phyloP scores from a whole-genome alignment of 2,888 invertebrate species.

The Metopia argyrocephala region DNA sequence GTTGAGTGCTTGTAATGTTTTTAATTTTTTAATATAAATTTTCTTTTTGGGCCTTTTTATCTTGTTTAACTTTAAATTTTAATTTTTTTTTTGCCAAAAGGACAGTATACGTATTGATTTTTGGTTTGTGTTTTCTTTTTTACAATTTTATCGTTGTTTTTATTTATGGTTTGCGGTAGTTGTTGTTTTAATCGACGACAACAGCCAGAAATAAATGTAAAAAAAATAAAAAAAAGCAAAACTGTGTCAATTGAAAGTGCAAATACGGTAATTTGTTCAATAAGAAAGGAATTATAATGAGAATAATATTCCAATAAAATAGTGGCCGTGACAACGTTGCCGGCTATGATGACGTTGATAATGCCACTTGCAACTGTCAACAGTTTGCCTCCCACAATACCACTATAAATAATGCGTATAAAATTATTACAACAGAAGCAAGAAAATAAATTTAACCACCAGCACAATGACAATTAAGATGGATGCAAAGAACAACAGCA shows the following conservation, averaged over 20 bases:
- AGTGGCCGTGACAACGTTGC: neutral
- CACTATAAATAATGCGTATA: constrained; percentile 11
- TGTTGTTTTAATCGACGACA: neutral
- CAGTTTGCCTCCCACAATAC: constrained; percentile 22
- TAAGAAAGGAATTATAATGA: constrained; percentile 42
- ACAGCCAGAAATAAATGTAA: neutral
- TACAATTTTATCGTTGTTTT: neutral
- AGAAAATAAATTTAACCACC: neutral
- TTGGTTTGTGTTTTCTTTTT: neutral
- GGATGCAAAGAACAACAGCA: neutral
- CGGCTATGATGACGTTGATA: neutral
- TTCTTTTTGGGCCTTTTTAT: no score
- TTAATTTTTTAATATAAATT: no score
- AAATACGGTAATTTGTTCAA: constrained; percentile 57
- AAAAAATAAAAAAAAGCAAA: neutral
- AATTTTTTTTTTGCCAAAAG: no score
- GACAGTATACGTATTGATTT: no score
- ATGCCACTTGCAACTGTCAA: constrained; percentile 49
- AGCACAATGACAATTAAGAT: neutral
- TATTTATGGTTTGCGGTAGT: constrained; percentile 32
- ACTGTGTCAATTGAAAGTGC: constrained; percentile 55
- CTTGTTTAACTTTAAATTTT: no score
- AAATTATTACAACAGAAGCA: constrained; percentile 22
- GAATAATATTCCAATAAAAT: neutral
- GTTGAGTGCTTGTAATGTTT: no score